phyloP scores from a whole-genome alignment of 2,888 invertebrate genomes.

The Alentia gelatinosa region DNA sequence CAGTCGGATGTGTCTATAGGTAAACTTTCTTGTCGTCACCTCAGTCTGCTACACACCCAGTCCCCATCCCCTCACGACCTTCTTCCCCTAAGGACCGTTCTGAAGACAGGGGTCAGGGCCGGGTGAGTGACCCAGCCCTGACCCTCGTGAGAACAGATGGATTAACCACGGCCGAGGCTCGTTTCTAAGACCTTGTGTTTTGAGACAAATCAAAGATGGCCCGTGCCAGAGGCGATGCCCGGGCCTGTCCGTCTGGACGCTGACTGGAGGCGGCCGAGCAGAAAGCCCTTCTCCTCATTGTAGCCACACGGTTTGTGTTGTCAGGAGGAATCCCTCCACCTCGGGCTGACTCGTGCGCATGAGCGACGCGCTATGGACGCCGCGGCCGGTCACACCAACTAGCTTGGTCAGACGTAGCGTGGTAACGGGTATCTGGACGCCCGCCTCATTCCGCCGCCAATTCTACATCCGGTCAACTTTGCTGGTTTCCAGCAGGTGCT shows the following conservation, averaged over 20 bases:
- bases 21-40: neutral
- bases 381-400: too few species aligned
- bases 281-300: too few species aligned
- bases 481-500: too few species aligned
- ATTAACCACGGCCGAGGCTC: neutral
- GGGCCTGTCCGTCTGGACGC: neutral
- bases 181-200: neutral
- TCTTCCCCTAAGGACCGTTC: neutral
- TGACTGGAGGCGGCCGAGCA: neutral
- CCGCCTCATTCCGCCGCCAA: too few species aligned
- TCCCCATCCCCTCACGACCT: neutral
- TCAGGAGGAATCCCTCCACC: too few species aligned
- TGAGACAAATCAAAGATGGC: neutral
- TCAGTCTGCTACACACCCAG: neutral
- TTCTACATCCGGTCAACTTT: too few species aligned
- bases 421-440: too few species aligned
- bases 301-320: too few species aligned
- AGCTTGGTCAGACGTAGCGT: too few species aligned
- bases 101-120: neutral
- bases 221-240: neutral
- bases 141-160: neutral
- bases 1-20: too few species aligned
- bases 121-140: neutral
- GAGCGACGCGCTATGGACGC: too few species aligned
- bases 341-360: too few species aligned